These are phyloP conservation scores for Tethea ocularis DNA, from an alignment of 2,888 invertebrate species.

Conservation along the genomic window DNA sequence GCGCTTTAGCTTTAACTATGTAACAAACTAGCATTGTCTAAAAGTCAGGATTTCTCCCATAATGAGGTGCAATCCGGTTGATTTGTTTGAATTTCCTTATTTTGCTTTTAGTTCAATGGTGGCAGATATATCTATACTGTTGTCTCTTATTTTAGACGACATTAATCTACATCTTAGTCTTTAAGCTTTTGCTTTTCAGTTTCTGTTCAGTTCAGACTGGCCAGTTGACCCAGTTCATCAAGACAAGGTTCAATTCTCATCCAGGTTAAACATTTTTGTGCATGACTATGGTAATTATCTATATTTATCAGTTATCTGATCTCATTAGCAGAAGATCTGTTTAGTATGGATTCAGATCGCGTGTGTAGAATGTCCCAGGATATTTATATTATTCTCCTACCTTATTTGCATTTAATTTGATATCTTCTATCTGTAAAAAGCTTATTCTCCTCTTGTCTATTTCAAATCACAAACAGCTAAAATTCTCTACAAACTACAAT, in stretches of 20 bases:
- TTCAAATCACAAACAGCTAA: background rate
- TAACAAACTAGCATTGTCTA: slow-evolving; percentile 55
- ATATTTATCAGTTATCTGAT: too few relatives aligned
- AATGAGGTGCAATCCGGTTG: slow-evolving; percentile 17
- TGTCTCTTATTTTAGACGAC: background rate
- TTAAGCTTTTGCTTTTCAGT: background rate
- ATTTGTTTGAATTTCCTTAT: slow-evolving; percentile 5
- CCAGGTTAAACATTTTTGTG: too few relatives aligned
- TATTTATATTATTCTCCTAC: too few relatives aligned
- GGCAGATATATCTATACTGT: background rate
- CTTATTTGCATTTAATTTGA: too few relatives aligned
- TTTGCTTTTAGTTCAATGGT: background rate
- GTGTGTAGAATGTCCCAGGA: too few relatives aligned
- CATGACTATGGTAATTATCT: too few relatives aligned
- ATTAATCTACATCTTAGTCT: background rate
- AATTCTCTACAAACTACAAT: background rate
- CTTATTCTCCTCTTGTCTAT: too few relatives aligned
- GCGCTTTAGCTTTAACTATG: slow-evolving; percentile 49
- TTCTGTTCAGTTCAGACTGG: too few relatives aligned
- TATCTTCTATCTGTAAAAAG: background rate
- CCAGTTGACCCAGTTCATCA: too few relatives aligned
- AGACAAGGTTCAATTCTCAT: too few relatives aligned
- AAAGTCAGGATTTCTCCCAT: slow-evolving; percentile 43
- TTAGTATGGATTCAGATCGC: too few relatives aligned
- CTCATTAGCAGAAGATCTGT: too few relatives aligned